Conservation (phyloP, 2,888 invertebrate genomes). For the Cylindroiulus punctatus region DNA sequence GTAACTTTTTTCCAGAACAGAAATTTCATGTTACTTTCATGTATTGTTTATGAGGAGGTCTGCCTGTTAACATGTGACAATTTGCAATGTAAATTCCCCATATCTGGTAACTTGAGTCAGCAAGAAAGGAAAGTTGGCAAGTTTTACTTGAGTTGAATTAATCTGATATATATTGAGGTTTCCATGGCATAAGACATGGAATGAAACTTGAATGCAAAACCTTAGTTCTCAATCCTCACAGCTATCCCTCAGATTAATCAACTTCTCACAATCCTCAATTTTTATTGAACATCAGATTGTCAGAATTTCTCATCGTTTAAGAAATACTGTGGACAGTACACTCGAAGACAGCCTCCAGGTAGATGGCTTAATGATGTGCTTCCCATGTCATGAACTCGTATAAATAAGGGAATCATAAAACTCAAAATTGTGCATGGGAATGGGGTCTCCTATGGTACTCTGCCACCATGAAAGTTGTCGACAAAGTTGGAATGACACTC, state of each 20-base stretch:
- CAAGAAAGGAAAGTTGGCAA: too few species aligned
- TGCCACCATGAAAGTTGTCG: slow-evolving; percentile 11
- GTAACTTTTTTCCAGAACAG: too few species aligned
- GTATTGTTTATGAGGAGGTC: too few species aligned
- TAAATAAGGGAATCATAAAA: slow-evolving; percentile 36
- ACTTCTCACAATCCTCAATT: too few species aligned
- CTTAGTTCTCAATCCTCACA: too few species aligned
- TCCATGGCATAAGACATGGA: too few species aligned
- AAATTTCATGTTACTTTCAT: too few species aligned
- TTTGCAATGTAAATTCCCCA: not conserved
- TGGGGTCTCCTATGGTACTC: not conserved
- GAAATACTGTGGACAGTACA: not conserved
- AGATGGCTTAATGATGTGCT: not conserved
- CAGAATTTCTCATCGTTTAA: not conserved
- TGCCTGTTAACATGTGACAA: too few species aligned
- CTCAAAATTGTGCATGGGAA: not conserved
- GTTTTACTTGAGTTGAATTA: too few species aligned
- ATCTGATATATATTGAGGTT: too few species aligned
- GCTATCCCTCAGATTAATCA: too few species aligned
- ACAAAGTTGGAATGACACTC: not conserved
- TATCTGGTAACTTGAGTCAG: not conserved
- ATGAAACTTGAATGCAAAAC: too few species aligned
- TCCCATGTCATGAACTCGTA: slow-evolving; percentile 34
- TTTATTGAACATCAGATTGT: not conserved
- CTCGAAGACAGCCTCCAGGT: not conserved